Evolutionary conservation across 2,888 invertebrate species (phyloP), one percentile per base, ranked within the genome.

Genomic region (Diloba caeruleocephala): DNA sequence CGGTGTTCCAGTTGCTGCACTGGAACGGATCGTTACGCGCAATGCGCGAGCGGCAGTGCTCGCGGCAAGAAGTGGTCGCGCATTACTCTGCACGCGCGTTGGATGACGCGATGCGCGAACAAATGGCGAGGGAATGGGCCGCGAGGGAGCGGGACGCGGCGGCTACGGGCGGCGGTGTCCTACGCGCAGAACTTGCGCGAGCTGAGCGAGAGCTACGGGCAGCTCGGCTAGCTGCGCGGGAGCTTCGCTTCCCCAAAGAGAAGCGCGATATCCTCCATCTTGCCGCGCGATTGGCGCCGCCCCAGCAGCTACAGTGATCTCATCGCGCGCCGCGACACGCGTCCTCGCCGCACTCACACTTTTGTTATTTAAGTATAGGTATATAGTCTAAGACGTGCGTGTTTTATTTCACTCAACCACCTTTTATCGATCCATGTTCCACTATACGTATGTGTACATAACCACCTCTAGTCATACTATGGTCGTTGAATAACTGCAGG

Each of bases 1-100:
- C 98, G n/a, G 98, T 98, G 37, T 98, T 98, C 91, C 98, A 98
- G 91, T 94, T 98, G 69, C 94, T 98, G 43, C 98, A 98, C 90
- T 98, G 98, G 98, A 98, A 98, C 87, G 98, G 98, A n/a, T 98
- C 98, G 69, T 90, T 98, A 74, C 97, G 98, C 76, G 98, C 98
- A 33, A 98, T 98, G 98, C 94, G 98, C 36, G 98, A 98, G 88
- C 95, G 98, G 33, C 98, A 98, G 87, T 98, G 98, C 89, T 98
- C 98, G 57, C 94, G 98, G 71, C 98, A 98, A 85, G 98, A 98
- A 87, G 86, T 90, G 29, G 97, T 98, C 13, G 98, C 98, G 36
- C 98, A 98, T 88, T 98, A 98, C 88, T 98, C 98, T 14, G 97
- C 98, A 87, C 95, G 98, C 15, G 97, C 98, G 29, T 94, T 98